Evolutionary conservation across 2,888 invertebrate species (phyloP).

Genomic region (Ophion ventricosus): DNA sequence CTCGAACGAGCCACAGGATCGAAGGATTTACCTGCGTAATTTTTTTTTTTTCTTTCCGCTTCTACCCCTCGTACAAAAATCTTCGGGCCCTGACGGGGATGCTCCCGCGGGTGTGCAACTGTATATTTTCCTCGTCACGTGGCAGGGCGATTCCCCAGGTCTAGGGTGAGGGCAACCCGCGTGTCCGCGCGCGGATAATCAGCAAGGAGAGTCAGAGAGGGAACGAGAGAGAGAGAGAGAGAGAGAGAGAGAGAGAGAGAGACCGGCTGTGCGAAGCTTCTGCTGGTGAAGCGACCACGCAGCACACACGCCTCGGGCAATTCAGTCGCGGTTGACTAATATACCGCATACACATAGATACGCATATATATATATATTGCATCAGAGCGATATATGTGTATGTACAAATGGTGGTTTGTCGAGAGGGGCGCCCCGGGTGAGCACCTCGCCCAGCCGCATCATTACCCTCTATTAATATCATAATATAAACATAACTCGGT

Average conservation of each 20-base stretch:
- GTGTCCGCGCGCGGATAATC: constrained; percentile 60
- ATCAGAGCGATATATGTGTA: constrained; percentile 25
- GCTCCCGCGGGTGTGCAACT: constrained; percentile 36
- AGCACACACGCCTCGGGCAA: constrained; percentile 61
- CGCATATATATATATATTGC: neutral
- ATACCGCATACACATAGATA: constrained; percentile 32
- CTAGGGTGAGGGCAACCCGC: constrained; percentile 38
- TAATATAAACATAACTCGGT: constrained; percentile 82
- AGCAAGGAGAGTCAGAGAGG: constrained; percentile 15
- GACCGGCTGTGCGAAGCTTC: constrained; percentile 52
- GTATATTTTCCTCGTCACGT: constrained; percentile 44
- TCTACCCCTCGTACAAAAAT: neutral
- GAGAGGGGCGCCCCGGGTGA: constrained; percentile 51
- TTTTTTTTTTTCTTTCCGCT: constrained; percentile 27
- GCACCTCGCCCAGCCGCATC: constrained; percentile 67
- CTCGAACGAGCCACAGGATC: constrained; percentile 39
- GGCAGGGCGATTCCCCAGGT: constrained; percentile 48
- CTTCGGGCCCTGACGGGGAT: neutral
- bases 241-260: constrained; percentile 33
- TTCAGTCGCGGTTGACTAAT: constrained; percentile 64
- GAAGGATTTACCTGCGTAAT: constrained; percentile 42
- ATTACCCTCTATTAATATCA: constrained; percentile 82
- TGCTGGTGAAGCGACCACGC: constrained; percentile 55
- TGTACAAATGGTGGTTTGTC: constrained; percentile 50
- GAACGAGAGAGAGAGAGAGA: constrained; percentile 28